phyloP scores from a whole-genome alignment of 2,113 vertebrate genomes.

The Alaudala cheleensis region DNA sequence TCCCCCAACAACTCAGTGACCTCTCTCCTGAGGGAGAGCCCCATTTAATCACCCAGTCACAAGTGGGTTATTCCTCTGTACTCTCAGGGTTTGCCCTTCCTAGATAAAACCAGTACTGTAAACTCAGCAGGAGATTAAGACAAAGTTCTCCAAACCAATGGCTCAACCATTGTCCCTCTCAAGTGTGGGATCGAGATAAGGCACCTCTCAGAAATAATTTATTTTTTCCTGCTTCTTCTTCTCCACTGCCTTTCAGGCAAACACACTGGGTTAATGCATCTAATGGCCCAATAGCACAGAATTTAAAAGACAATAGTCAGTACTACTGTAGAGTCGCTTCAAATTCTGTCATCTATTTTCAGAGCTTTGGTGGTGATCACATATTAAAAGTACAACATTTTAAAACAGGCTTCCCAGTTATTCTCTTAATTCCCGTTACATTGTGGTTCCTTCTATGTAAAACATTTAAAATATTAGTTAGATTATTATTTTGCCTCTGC shows the following conservation, averaged over 20 bases:
- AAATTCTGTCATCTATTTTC: background rate
- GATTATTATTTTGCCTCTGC: background rate
- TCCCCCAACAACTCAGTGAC: background rate
- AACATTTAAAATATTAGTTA: background rate
- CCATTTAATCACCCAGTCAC: background rate
- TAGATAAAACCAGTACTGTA: slow-evolving; percentile 44
- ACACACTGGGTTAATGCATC: background rate
- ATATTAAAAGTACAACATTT: background rate
- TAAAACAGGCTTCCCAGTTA: background rate
- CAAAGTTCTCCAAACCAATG: slow-evolving; percentile 26
- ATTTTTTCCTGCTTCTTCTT: slow-evolving; percentile 30
- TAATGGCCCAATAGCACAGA: background rate
- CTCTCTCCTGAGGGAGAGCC: background rate
- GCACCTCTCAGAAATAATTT: background rate
- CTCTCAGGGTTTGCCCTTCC: slow-evolving; percentile 16
- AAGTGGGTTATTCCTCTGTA: slow-evolving; percentile 5
- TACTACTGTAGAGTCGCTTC: background rate
- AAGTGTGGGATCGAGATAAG: slow-evolving; percentile 32
- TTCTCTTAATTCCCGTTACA: background rate
- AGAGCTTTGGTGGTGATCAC: background rate
- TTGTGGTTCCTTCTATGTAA: background rate
- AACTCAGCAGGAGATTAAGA: slow-evolving; percentile 49
- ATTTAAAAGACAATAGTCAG: background rate
- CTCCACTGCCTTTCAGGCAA: background rate
- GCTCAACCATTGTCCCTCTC: slow-evolving; percentile 28